Evolutionary conservation across 2,113 vertebrate species (phyloP).

Genomic region (Dicrurus megarhynchus): DNA sequence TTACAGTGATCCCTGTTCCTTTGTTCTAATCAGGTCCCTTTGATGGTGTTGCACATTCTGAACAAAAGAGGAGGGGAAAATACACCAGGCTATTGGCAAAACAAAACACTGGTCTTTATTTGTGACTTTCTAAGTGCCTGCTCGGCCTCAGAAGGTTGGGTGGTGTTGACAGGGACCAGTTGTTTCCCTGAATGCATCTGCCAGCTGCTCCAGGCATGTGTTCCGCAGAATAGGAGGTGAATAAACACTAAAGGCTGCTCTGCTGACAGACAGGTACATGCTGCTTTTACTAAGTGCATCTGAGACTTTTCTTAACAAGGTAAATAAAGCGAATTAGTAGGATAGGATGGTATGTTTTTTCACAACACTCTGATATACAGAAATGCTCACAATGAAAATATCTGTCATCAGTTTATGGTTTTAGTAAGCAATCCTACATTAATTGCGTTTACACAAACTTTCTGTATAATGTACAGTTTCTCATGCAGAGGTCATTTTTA

Average conservation of each 20-base stretch:
- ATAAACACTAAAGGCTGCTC: conserved; percentile 74
- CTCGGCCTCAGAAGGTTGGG: conserved; percentile 73
- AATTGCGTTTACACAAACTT: conserved; percentile 58
- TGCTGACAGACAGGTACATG: conserved; percentile 87
- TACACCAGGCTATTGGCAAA: conserved; percentile 71
- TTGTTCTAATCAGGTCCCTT: conserved; percentile 71
- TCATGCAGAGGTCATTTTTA: conserved; percentile 50
- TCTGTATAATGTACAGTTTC: background rate
- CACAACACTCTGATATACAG: conserved; percentile 18
- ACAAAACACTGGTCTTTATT: conserved; percentile 75
- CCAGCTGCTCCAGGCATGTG: conserved; percentile 84
- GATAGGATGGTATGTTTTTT: conserved; percentile 15
- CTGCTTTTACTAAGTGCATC: conserved; percentile 79
- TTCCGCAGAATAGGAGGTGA: conserved; percentile 72
- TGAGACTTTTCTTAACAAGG: conserved; percentile 61
- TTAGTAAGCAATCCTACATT: conserved; percentile 36
- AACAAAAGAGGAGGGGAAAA: conserved; percentile 60
- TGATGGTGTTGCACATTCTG: conserved; percentile 61
- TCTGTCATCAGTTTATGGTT: conserved; percentile 65
- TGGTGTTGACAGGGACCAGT: conserved; percentile 83
- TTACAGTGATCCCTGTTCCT: conserved; percentile 59
- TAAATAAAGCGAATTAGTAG: conserved; percentile 77
- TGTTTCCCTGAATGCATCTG: conserved; percentile 81
- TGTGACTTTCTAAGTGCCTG: conserved; percentile 72
- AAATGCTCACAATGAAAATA: conserved; percentile 47